Evolutionary conservation across 2,888 invertebrate genomes (phyloP).

Genomic region (Sphaerophoria rueppellii): DNA sequence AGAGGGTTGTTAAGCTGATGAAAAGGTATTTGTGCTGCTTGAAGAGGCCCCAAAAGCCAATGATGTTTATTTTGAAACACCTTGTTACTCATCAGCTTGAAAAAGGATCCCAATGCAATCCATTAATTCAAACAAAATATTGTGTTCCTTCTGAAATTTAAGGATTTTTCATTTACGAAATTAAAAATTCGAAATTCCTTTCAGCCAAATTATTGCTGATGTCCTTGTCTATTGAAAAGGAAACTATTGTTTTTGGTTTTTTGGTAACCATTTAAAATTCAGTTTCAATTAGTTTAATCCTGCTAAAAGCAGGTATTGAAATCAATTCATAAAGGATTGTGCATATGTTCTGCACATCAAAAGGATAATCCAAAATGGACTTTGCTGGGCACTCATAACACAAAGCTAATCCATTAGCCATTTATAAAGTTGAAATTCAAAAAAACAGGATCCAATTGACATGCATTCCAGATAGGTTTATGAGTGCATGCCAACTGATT

Average conservation of each 20-base stretch:
- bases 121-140: background rate
- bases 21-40: too few species aligned
- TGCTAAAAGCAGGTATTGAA: slow-evolving; percentile 20
- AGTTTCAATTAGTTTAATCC: slow-evolving; percentile 22
- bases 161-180: background rate
- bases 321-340: background rate
- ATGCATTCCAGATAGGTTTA: slow-evolving; percentile 14
- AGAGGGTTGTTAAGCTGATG: too few species aligned
- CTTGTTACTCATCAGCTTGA: too few species aligned
- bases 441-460: slow-evolving; percentile 28
- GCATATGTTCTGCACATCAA: background rate
- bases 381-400: slow-evolving; percentile 10
- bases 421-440: slow-evolving; percentile 6
- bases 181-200: background rate
- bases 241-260: slow-evolving; percentile 1
- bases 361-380: too few species aligned
- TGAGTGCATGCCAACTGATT: slow-evolving; percentile 38
- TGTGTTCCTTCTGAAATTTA: background rate
- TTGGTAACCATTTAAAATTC: slow-evolving; percentile 5
- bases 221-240: background rate
- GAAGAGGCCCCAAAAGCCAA: too few species aligned
- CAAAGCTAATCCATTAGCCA: slow-evolving; percentile 63
- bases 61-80: too few species aligned
- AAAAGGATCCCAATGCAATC: too few species aligned
- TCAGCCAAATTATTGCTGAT: slow-evolving; percentile 5